Conservation (phyloP, 1,140 invertebrate genomes). For the Brachionus rotundiformis region DNA sequence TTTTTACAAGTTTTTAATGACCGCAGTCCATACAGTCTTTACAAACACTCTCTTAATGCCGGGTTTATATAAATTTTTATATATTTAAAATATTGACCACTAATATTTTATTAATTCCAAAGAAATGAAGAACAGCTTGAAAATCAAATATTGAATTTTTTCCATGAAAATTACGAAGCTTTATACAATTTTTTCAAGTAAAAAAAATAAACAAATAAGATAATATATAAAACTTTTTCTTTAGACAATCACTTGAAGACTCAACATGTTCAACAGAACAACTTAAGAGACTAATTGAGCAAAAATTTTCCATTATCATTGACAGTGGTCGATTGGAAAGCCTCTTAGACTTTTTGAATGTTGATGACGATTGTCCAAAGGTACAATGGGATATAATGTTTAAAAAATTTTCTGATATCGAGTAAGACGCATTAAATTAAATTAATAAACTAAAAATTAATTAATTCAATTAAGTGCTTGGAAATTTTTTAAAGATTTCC, state of each 20-base stretch:
- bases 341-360: not conserved
- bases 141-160: not conserved
- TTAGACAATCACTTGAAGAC: not conserved
- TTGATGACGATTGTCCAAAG: not conserved
- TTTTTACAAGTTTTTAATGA: conserved; percentile 44
- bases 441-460: not conserved
- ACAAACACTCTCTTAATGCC: not conserved
- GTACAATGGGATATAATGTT: not conserved
- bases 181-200: conserved; percentile 36
- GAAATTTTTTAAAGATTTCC: conserved; percentile 1
- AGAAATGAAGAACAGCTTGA: not conserved
- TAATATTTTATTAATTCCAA: not conserved
- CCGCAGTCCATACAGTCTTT: not conserved
- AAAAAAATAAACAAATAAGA: not conserved
- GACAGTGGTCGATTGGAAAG: not conserved
- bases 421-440: not conserved
- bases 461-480: not conserved
- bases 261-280: conserved; percentile 11
- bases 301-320: conserved; percentile 26
- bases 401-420: conserved; percentile 27
- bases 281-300: not conserved
- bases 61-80: not conserved
- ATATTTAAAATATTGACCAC: not conserved
- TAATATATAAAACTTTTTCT: not conserved
- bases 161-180: conserved; percentile 19